A percentile compares a stretch with the other conserved stretches of the same genome.
Evolutionary conservation across 30 jellyfish, hydroid and myxozoan genomes (phyloP).

Genomic region (Nemopilema nomurai): DNA sequence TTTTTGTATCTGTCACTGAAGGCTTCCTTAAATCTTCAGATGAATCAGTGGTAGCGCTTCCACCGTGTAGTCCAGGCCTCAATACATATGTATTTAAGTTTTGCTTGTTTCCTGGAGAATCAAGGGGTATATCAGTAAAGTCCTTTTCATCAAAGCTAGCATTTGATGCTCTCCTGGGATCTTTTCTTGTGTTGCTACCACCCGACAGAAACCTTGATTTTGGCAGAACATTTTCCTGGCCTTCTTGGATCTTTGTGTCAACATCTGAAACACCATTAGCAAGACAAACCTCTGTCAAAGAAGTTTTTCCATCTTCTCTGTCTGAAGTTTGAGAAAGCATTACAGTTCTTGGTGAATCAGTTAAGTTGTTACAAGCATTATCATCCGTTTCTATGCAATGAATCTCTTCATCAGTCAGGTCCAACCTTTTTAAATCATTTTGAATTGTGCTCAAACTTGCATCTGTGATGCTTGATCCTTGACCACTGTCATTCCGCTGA

Average conservation of each 20-base stretch:
- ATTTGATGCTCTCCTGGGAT: neutral
- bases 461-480: constrained; percentile 90
- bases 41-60: constrained; percentile 21
- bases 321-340: neutral
- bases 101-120: constrained; percentile 54
- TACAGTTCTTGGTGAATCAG: neutral
- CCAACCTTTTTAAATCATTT: constrained; percentile 41
- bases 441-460: constrained; percentile 35
- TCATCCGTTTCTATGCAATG: constrained; percentile 5
- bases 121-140: constrained; percentile 86
- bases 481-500: constrained; percentile 88
- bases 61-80: constrained; percentile 40
- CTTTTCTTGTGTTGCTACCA: neutral
- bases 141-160: constrained; percentile 51
- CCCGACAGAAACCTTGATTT: constrained; percentile 34
- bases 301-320: neutral
- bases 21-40: constrained; percentile 70
- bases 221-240: constrained; percentile 17
- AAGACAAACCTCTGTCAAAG: constrained; percentile 7
- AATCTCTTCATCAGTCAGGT: constrained; percentile 44
- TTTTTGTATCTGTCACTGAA: constrained; percentile 68
- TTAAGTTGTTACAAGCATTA: neutral
- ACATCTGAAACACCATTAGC: constrained; percentile 55
- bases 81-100: constrained; percentile 79
- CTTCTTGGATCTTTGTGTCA: constrained; percentile 23